These are phyloP conservation scores for Eciton burchellii DNA, from an alignment of 1,140 invertebrate species.

Conservation along the genomic window DNA sequence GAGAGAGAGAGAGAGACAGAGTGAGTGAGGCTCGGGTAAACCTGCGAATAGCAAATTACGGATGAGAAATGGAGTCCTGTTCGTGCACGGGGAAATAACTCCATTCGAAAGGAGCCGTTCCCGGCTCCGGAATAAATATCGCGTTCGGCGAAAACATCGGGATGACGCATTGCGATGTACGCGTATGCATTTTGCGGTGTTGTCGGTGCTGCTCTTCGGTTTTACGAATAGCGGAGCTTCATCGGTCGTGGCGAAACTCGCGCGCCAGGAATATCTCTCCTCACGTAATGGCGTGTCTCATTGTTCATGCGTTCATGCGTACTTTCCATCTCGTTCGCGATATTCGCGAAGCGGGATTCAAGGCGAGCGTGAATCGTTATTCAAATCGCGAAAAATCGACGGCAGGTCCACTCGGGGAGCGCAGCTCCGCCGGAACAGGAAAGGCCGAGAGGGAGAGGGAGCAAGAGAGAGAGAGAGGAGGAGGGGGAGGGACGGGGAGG, in stretches of 20 bases:
- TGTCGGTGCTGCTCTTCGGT: too few relatives aligned
- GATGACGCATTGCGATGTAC: background rate
- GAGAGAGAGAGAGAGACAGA: too few relatives aligned
- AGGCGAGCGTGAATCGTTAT: too few relatives aligned
- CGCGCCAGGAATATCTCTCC: too few relatives aligned
- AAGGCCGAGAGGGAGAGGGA: background rate
- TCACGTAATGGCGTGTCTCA: too few relatives aligned
- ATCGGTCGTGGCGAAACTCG: too few relatives aligned
- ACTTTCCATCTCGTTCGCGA: too few relatives aligned
- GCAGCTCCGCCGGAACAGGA: background rate
- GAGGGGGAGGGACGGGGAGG: background rate
- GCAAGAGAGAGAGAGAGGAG: background rate
- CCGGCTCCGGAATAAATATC: background rate
- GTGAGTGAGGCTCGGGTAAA: constrained; percentile 34
- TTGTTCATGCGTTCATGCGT: too few relatives aligned
- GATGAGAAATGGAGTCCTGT: background rate
- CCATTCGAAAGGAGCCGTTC: background rate
- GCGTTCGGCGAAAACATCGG: background rate
- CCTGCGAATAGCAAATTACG: constrained; percentile 38
- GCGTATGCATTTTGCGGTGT: too few relatives aligned
- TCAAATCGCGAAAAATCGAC: background rate
- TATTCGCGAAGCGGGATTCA: too few relatives aligned
- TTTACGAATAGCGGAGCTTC: too few relatives aligned
- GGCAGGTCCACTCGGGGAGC: constrained; percentile 4
- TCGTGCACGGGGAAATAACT: background rate